Percentiles rank a stretch among this genome's conserved stretches.
Evolutionary conservation across 2,113 vertebrate genomes (phyloP).

Genomic region (Xiphophorus couchianus): DNA sequence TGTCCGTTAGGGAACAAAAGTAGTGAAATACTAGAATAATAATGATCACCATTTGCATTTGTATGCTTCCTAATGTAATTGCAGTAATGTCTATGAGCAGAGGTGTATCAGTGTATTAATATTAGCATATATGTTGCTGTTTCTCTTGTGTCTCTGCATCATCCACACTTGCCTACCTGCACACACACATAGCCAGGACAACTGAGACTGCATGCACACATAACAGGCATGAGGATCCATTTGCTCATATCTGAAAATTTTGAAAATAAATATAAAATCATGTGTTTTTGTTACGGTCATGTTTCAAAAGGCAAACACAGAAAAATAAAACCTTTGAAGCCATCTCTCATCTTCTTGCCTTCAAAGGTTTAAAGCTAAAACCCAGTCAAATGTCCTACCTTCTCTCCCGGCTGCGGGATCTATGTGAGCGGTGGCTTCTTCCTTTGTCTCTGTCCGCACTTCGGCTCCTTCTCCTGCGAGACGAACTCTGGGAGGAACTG

Average conservation of each 20-base stretch:
- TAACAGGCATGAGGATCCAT: slow-evolving; percentile 33
- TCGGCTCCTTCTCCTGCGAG: slow-evolving; percentile 86
- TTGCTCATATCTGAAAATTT: slow-evolving; percentile 46
- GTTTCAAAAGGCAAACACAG: background rate
- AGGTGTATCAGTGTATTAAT: slow-evolving; percentile 34
- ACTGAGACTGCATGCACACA: slow-evolving; percentile 16
- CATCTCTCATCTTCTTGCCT: no score
- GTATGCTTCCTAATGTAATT: slow-evolving; percentile 68
- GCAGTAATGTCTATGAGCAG: slow-evolving; percentile 68
- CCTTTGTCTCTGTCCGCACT: slow-evolving; percentile 88
- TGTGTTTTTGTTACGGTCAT: slow-evolving; percentile 27
- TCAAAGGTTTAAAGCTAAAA: background rate
- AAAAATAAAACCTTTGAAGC: no score
- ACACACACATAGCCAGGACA: slow-evolving; percentile 11
- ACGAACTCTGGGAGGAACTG: slow-evolving; percentile 91
- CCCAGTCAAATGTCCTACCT: slow-evolving; percentile 79
- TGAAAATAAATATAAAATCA: slow-evolving; percentile 42
- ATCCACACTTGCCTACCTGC: background rate
- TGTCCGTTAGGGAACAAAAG: slow-evolving; percentile 22
- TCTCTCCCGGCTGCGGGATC: slow-evolving; percentile 88
- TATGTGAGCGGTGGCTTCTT: slow-evolving; percentile 86
- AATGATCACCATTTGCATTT: slow-evolving; percentile 56
- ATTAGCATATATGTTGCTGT: slow-evolving; percentile 36
- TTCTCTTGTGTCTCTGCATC: slow-evolving; percentile 24
- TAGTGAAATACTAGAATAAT: slow-evolving; percentile 26